A percentile compares a stretch with the other conserved stretches of the same genome.
Conservation (phyloP, 1,140 invertebrate genomes). For the Meloidogyne hapla region DNA sequence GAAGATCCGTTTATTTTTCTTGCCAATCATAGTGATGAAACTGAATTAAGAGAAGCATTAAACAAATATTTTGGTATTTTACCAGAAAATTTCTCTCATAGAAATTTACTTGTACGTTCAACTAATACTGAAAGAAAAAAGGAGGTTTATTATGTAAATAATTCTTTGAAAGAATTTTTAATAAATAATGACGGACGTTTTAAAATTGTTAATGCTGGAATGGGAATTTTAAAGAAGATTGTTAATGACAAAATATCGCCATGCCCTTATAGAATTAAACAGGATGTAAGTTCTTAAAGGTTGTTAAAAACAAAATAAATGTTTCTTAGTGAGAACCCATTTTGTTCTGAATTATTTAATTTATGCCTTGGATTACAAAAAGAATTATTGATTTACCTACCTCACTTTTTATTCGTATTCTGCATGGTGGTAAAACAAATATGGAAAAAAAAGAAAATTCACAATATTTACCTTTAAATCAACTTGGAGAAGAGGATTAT, state of each 20-base stretch:
- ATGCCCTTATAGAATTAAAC: slow-evolving; percentile 45
- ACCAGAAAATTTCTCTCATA: slow-evolving; percentile 41
- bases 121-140: slow-evolving; percentile 54
- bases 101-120: slow-evolving; percentile 52
- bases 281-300: slow-evolving; percentile 47
- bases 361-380: slow-evolving; percentile 44
- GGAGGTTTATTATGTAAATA: slow-evolving; percentile 58
- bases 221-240: slow-evolving; percentile 32
- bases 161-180: slow-evolving; percentile 53
- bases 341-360: too few species aligned
- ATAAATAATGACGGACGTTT: slow-evolving; percentile 39
- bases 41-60: slow-evolving; percentile 18
- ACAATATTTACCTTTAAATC: slow-evolving; percentile 42
- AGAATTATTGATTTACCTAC: slow-evolving; percentile 34
- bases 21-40: slow-evolving; percentile 30
- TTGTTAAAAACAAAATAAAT: too few species aligned
- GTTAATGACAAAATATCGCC: slow-evolving; percentile 39
- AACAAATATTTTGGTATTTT: slow-evolving; percentile 51
- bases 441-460: background rate
- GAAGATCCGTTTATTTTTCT: slow-evolving; percentile 62
- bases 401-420: slow-evolving; percentile 30
- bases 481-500: slow-evolving; percentile 31
- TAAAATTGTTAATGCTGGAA: slow-evolving; percentile 40
- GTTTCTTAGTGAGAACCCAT: too few species aligned
- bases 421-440: slow-evolving; percentile 32